A percentile compares a stretch with the other conserved stretches of the same genome.
Conservation (phyloP, 2,797 vertebrate genomes). For the Bovichtus variegatus region DNA sequence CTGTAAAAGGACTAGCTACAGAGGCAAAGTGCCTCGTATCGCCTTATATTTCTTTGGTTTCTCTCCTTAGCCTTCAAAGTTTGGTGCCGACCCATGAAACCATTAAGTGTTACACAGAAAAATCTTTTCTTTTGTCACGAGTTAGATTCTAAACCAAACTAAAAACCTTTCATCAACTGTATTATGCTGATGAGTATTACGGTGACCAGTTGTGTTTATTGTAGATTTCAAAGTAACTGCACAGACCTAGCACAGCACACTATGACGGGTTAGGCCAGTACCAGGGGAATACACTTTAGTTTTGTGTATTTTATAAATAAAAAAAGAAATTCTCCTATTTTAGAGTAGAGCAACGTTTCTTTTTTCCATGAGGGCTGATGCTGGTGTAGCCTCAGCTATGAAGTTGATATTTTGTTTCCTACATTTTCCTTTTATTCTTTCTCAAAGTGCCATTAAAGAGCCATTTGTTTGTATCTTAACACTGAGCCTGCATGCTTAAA, state of each 20-base stretch:
- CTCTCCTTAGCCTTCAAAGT: constrained; percentile 38
- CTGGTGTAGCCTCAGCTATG: constrained; percentile 71
- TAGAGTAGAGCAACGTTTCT: constrained; percentile 69
- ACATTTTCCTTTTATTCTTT: constrained; percentile 68
- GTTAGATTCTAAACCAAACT: constrained; percentile 64
- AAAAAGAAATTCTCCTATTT: constrained; percentile 60
- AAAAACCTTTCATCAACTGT: constrained; percentile 56
- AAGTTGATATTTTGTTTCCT: constrained; percentile 71
- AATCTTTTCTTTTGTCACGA: constrained; percentile 33
- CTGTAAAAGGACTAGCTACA: constrained; percentile 32
- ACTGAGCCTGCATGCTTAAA: constrained; percentile 90
- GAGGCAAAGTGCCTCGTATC: constrained; percentile 39
- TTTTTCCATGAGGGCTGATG: constrained; percentile 70
- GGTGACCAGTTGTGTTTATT: constrained; percentile 58
- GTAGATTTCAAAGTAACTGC: constrained; percentile 67
- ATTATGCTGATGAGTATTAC: constrained; percentile 58
- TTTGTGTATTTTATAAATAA: constrained; percentile 69
- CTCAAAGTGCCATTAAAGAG: constrained; percentile 83
- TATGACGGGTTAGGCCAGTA: constrained; percentile 73
- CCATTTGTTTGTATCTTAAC: constrained; percentile 85
- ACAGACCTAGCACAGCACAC: constrained; percentile 55
- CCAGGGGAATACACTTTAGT: constrained; percentile 56
- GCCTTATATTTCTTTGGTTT: constrained; percentile 37
- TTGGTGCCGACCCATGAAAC: constrained; percentile 43
- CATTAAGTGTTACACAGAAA: constrained; percentile 51